A percentile compares a stretch with the other conserved stretches of the same genome.
Evolutionary conservation across 2,113 vertebrate genomes (phyloP).

Genomic region (Platichthys stellatus): DNA sequence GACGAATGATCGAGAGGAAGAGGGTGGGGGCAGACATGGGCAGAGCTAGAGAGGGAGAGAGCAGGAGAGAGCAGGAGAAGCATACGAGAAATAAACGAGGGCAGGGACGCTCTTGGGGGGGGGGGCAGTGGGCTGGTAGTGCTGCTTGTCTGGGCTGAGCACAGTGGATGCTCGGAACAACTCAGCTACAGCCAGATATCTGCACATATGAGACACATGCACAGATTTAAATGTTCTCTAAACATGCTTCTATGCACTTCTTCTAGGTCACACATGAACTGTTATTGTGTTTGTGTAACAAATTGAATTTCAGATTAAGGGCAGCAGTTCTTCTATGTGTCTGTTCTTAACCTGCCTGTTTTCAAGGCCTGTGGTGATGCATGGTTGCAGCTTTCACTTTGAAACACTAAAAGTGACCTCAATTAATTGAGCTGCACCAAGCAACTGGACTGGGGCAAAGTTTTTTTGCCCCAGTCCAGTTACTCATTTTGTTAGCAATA

Average conservation of each 20-base stretch:
- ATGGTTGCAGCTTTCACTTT: too few species aligned
- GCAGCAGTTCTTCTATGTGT: too few species aligned
- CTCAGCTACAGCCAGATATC: neutral
- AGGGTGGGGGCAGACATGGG: conserved; percentile 29
- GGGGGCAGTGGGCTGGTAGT: conserved; percentile 6
- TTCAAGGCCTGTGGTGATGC: too few species aligned
- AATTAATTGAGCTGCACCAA: too few species aligned
- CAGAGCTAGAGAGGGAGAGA: conserved; percentile 10
- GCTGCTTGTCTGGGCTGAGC: conserved; percentile 21
- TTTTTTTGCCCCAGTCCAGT: too few species aligned
- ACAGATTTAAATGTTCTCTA: neutral
- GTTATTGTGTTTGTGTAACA: too few species aligned
- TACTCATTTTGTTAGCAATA: too few species aligned
- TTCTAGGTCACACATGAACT: too few species aligned
- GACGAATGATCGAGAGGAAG: conserved; percentile 48
- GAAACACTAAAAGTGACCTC: too few species aligned
- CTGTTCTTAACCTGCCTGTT: too few species aligned
- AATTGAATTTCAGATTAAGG: too few species aligned
- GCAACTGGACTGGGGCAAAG: too few species aligned
- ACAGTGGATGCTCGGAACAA: conserved; percentile 13
- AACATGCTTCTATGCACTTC: neutral
- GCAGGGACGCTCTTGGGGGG: conserved; percentile 18
- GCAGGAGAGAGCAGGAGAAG: conserved; percentile 17
- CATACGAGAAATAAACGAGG: neutral
- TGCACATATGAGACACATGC: neutral